Evolutionary conservation across 1,140 invertebrate genomes (phyloP).

Genomic region (Danaus plexippus): DNA sequence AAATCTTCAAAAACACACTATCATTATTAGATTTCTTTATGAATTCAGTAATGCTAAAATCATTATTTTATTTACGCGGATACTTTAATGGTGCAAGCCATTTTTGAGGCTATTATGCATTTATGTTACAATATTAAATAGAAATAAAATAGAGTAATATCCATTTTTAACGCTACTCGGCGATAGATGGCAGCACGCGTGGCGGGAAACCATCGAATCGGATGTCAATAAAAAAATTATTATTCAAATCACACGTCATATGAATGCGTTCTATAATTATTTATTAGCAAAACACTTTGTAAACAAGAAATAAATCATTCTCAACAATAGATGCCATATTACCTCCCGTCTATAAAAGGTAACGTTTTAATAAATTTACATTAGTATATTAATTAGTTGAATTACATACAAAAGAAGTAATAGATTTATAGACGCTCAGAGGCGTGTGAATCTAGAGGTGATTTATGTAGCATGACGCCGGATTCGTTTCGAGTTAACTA

Average conservation of each 20-base stretch:
- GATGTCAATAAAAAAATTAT: not conserved
- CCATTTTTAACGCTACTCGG: slow-evolving; percentile 32
- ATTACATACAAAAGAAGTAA: too few species aligned
- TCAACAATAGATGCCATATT: too few species aligned
- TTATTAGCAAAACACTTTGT: too few species aligned
- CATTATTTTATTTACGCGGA: not conserved
- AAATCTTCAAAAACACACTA: too few species aligned
- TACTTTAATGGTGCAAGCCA: not conserved
- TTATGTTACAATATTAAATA: not conserved
- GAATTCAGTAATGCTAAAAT: slow-evolving; percentile 4
- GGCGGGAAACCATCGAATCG: not conserved
- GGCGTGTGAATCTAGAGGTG: too few species aligned
- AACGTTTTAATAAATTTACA: too few species aligned
- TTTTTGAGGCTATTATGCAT: not conserved
- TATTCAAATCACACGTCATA: not conserved
- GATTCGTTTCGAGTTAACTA: not conserved
- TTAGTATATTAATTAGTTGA: too few species aligned
- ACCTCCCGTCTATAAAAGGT: too few species aligned
- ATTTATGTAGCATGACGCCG: too few species aligned
- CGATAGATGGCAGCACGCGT: slow-evolving; percentile 41
- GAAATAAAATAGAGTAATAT: not conserved
- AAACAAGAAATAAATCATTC: too few species aligned
- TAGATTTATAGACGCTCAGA: too few species aligned
- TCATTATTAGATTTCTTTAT: slow-evolving; percentile 5
- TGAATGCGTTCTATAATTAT: slow-evolving; percentile 1